A percentile compares a stretch with the other conserved stretches of the same genome.
phyloP scores from a whole-genome alignment of 1,140 invertebrate genomes.

The Heliconius hermathena region DNA sequence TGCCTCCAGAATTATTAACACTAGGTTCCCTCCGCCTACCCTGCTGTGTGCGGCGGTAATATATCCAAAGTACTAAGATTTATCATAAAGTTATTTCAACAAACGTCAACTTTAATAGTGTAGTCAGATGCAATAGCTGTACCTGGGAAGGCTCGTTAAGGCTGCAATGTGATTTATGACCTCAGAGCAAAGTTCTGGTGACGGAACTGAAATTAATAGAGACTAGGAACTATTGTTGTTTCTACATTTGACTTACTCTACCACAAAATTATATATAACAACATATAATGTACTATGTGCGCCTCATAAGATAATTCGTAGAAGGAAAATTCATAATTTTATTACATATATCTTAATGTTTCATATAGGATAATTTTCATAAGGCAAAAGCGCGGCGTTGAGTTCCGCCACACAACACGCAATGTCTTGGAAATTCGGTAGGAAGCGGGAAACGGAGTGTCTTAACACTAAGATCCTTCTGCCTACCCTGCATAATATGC shows the following conservation, averaged over 20 bases:
- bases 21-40: no score
- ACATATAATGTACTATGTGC: not conserved
- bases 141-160: slow-evolving; percentile 1
- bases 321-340: no score
- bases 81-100: slow-evolving; percentile 11
- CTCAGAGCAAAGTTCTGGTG: not conserved
- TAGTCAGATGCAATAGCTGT: slow-evolving; percentile 20
- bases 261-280: not conserved
- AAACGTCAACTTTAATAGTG: slow-evolving; percentile 26
- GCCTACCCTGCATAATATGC: no score
- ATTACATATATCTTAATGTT: not conserved
- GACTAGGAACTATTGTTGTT: not conserved
- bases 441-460: no score
- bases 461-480: no score
- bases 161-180: slow-evolving; percentile 8
- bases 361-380: not conserved
- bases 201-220: slow-evolving; percentile 6
- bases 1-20: no score
- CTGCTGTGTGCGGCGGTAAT: not conserved
- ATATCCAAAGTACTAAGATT: not conserved
- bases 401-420: no score
- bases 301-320: no score
- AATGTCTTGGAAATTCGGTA: no score
- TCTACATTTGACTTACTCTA: not conserved
- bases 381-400: no score